Conservation (phyloP, 1,140 invertebrate species). For the Drosophila kanapiae region DNA sequence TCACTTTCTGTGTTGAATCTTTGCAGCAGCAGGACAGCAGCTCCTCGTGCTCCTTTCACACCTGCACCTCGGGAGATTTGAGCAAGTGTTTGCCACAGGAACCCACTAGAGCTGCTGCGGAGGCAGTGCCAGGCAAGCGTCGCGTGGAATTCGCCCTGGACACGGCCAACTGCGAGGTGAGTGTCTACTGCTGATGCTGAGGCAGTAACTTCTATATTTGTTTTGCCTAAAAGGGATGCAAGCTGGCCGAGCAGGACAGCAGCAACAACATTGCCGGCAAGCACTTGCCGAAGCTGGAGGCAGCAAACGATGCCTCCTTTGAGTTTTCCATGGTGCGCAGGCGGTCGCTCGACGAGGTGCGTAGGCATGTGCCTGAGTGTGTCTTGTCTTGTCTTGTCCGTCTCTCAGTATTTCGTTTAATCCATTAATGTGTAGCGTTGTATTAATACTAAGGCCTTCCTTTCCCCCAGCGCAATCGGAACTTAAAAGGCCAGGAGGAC, state of each 20-base stretch:
- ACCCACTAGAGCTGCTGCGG: conserved; percentile 4
- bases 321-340: conserved; percentile 83
- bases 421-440: neutral
- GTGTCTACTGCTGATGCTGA: conserved; percentile 13
- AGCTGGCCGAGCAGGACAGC: conserved; percentile 73
- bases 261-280: conserved; percentile 50
- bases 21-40: conserved; percentile 70
- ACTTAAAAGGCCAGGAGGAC: conserved; percentile 73
- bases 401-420: neutral
- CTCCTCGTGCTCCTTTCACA: conserved; percentile 79
- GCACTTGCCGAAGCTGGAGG: conserved; percentile 64
- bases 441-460: neutral
- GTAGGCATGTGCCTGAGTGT: conserved; percentile 47
- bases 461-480: conserved; percentile 64
- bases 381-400: conserved; percentile 20
- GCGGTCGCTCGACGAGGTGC: conserved; percentile 81
- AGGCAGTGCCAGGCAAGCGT: conserved; percentile 38
- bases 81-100: conserved; percentile 73
- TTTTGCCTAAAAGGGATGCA: conserved; percentile 71
- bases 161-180: conserved; percentile 64
- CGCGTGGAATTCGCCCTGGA: conserved; percentile 71
- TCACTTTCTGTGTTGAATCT: neutral
- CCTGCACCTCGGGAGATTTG: conserved; percentile 73
- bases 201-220: conserved; percentile 6
- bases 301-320: conserved; percentile 71